phyloP scores from a whole-genome alignment of 2,888 invertebrate genomes.

The Andrena praecox region DNA sequence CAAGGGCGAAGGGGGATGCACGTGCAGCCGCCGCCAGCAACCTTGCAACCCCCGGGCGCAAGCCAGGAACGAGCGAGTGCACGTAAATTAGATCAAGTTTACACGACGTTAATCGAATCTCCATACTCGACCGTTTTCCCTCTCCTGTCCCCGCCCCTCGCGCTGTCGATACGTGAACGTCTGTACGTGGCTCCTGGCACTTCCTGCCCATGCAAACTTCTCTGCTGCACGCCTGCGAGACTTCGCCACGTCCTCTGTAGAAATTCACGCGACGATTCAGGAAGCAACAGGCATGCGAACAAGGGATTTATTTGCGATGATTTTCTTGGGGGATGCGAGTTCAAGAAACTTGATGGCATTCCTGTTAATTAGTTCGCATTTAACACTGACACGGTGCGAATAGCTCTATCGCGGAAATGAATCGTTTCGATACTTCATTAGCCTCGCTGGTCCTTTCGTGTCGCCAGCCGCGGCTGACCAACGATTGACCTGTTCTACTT shows the following conservation, averaged over 20 bases:
- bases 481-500: background rate
- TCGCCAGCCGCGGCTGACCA: background rate
- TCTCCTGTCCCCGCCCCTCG: background rate
- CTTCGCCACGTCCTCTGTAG: background rate
- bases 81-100: conserved; percentile 62
- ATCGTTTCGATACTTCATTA: background rate
- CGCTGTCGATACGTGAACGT: conserved; percentile 11
- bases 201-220: background rate
- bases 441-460: background rate
- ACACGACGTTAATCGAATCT: conserved; percentile 65
- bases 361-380: too few relatives aligned
- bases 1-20: conserved; percentile 17
- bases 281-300: background rate
- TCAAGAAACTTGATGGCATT: too few relatives aligned
- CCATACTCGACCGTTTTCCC: conserved; percentile 43
- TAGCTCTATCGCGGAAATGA: background rate
- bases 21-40: conserved; percentile 25
- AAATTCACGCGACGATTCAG: background rate
- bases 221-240: background rate
- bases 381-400: too few relatives aligned
- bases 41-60: conserved; percentile 1
- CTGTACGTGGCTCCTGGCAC: background rate
- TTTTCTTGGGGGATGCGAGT: too few relatives aligned
- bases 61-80: conserved; percentile 14
- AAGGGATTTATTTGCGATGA: conserved; percentile 13